Conservation (phyloP, 2,113 vertebrate species). For the Vidua macroura region DNA sequence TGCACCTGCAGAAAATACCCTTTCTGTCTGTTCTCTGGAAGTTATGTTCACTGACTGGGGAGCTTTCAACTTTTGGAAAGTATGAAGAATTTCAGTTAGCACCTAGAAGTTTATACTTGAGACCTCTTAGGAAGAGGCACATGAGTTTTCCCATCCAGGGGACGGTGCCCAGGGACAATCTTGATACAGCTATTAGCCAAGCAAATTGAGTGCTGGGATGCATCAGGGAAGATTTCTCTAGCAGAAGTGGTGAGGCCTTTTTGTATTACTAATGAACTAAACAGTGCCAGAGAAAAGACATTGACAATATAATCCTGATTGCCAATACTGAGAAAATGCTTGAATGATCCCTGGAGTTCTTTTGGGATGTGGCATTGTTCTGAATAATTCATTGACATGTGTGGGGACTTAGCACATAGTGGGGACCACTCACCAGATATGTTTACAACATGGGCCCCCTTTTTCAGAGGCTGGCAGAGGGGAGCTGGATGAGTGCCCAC, state of each 20-base stretch:
- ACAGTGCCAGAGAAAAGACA: background rate
- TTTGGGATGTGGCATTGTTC: background rate
- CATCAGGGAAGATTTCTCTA: background rate
- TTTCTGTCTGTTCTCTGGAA: background rate
- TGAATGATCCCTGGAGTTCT: background rate
- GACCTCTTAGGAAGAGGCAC: background rate
- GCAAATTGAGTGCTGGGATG: background rate
- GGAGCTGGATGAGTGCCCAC: background rate
- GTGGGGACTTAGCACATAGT: background rate
- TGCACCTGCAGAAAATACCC: background rate
- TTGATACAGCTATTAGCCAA: background rate
- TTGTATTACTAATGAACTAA: background rate
- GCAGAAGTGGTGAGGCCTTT: background rate
- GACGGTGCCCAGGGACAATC: background rate
- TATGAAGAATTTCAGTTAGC: background rate
- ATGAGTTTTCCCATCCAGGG: background rate
- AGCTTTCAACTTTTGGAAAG: background rate
- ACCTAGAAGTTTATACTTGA: background rate
- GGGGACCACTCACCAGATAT: background rate
- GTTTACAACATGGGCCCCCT: background rate
- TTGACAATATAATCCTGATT: background rate
- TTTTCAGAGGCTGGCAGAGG: background rate
- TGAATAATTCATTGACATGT: background rate
- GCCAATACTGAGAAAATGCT: background rate
- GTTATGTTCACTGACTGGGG: background rate